Base-by-base conservation (phyloP, 2,888 invertebrate genomes). In the Bombylius major region DNA sequence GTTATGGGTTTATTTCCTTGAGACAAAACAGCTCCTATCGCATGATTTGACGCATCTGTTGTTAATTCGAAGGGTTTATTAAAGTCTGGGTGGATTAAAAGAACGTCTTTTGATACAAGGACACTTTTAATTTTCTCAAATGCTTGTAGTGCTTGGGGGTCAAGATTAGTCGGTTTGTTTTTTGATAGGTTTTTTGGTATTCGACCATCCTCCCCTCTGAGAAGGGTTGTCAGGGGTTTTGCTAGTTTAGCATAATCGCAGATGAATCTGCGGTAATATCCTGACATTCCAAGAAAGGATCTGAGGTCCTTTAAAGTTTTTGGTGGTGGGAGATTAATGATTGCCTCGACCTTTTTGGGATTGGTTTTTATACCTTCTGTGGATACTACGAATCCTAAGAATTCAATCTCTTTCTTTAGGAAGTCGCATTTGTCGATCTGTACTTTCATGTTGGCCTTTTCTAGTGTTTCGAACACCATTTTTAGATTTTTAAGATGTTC, bases 381-480 rank as follows among this genome's bases (percentile, higher is more conserved):
- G 5, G 61, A 62, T 33, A 62, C 58, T 6, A 68, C 51, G 52
- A 68, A 68, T 6, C 69, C 69, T 33, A 72, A 59, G 55, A 63
- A 70, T 45, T 64, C 62, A 2, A 70, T 63, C 52, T 62, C 60
- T 32, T 62, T 63, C 46, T 56, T 56, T 12, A 68, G 56, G 57
- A 68, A 67, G 57, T 66, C 61, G 31, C 59, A 62, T 55, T 65
- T 65, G 46, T 65, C 63, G 0, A 65, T 39, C 53, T 66, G 56
- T 4, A 56, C 45, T 46, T 58, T 56, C 13, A 58, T 44, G 23
- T 56, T 58, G 31, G 58, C 58, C 4, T n/a, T 12, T 53, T 58
- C 51, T 6, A 58, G 34, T 12, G 56, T 53, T 47, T 51, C 6
- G 39, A 57, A 55, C 3, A 54, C 32, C 12, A 49, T 23, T 47